These are phyloP conservation scores for Trisateles emortualis DNA, from an alignment of 2,888 invertebrate species.

Conservation along the genomic window DNA sequence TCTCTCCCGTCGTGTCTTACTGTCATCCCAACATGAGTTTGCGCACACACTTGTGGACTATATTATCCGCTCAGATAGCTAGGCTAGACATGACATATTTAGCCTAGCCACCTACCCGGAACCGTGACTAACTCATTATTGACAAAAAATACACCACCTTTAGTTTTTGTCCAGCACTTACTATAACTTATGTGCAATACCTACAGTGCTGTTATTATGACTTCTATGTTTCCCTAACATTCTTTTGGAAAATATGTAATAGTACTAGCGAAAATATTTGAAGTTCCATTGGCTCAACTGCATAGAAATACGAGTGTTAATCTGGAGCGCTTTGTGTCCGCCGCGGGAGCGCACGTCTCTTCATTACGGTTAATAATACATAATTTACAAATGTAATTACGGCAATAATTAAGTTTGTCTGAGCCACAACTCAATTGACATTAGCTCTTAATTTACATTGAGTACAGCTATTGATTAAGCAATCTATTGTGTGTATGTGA, in stretches of 20 bases:
- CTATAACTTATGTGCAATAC: no score
- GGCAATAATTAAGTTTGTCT: conserved; percentile 43
- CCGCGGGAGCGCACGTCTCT: conserved; percentile 26
- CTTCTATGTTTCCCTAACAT: not conserved
- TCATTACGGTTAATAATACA: conserved; percentile 71
- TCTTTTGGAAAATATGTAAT: not conserved
- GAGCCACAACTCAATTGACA: conserved; percentile 45
- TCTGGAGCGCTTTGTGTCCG: conserved; percentile 32
- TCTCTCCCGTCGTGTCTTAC: no score
- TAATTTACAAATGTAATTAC: conserved; percentile 74
- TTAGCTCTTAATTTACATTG: conserved; percentile 55
- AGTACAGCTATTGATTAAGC: conserved; percentile 50
- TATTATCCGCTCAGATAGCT: no score
- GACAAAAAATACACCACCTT: no score
- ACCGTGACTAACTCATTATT: no score
- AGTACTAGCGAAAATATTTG: conserved; percentile 4
- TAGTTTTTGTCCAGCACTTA: no score
- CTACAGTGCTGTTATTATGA: not conserved
- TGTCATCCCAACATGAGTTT: no score
- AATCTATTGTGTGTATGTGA: conserved; percentile 47
- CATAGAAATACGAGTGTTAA: conserved; percentile 25
- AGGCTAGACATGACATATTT: no score
- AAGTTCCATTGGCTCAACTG: conserved; percentile 26
- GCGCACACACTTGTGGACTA: no score
- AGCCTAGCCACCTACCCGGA: no score